Percentiles rank a stretch among this genome's conserved stretches.
Evolutionary conservation across 2,797 vertebrate species (phyloP).

Genomic region (Tiaroga cobitis): DNA sequence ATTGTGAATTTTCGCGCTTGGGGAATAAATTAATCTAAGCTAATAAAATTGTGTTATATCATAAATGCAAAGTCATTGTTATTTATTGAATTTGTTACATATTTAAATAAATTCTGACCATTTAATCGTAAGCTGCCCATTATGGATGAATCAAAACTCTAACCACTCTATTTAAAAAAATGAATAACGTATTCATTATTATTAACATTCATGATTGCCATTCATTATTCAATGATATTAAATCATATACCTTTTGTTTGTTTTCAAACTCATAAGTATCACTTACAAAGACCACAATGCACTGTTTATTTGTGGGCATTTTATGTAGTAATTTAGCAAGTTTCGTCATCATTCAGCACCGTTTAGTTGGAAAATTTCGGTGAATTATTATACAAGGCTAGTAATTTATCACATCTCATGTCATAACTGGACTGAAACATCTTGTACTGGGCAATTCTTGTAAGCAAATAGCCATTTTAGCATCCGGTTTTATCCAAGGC

Average conservation of each 20-base stretch:
- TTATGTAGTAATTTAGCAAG: background rate
- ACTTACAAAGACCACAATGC: background rate
- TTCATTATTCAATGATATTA: background rate
- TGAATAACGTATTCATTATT: background rate
- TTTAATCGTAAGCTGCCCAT: background rate
- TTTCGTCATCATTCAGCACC: background rate
- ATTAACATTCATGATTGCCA: background rate
- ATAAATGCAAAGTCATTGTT: background rate
- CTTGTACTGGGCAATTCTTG: background rate
- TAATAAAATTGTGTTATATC: background rate
- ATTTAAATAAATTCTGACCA: conserved; percentile 2
- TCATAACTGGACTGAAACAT: background rate
- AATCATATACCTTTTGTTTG: background rate
- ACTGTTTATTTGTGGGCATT: background rate
- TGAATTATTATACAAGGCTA: background rate
- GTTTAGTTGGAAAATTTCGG: background rate
- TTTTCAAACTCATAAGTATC: background rate
- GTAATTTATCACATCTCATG: background rate
- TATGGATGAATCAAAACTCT: background rate
- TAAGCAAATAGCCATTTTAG: background rate
- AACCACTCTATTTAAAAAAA: background rate
- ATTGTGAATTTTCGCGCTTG: background rate
- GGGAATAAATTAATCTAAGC: background rate
- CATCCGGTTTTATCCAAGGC: background rate
- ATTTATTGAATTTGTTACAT: background rate